Evolutionary conservation across 2,113 vertebrate species (phyloP).

Genomic region (Prinia subflava): DNA sequence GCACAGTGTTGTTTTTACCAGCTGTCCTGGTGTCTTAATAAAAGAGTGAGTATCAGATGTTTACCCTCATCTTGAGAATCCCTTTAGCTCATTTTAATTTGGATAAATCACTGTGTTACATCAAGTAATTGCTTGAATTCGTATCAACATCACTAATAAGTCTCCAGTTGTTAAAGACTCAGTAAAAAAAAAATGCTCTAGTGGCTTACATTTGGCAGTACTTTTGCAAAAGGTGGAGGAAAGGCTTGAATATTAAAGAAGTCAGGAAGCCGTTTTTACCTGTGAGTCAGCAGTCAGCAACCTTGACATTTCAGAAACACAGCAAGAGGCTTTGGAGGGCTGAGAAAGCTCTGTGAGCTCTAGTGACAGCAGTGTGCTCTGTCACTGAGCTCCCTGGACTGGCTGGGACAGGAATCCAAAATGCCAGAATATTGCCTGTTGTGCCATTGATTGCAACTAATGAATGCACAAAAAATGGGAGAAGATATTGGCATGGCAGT

Average conservation of each 20-base stretch:
- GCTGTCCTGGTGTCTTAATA: fast-evolving
- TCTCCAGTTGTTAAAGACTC: neutral
- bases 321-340: neutral
- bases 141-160: neutral
- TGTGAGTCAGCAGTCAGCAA: neutral
- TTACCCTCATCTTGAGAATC: neutral
- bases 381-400: neutral
- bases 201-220: neutral
- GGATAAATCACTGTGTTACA: neutral
- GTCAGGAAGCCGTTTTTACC: neutral
- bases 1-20: neutral
- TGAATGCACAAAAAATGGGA: neutral
- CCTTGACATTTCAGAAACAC: neutral
- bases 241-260: neutral
- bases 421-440: neutral
- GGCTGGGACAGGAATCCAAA: neutral
- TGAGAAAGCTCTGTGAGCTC: neutral
- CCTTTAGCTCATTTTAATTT: neutral
- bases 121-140: neutral
- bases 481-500: neutral
- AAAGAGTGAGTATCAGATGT: neutral
- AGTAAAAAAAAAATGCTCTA: neutral
- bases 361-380: neutral
- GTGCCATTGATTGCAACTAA: neutral
- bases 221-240: neutral